Base-by-base conservation (phyloP, 2,113 vertebrate genomes). In the Calidris pugnax region DNA sequence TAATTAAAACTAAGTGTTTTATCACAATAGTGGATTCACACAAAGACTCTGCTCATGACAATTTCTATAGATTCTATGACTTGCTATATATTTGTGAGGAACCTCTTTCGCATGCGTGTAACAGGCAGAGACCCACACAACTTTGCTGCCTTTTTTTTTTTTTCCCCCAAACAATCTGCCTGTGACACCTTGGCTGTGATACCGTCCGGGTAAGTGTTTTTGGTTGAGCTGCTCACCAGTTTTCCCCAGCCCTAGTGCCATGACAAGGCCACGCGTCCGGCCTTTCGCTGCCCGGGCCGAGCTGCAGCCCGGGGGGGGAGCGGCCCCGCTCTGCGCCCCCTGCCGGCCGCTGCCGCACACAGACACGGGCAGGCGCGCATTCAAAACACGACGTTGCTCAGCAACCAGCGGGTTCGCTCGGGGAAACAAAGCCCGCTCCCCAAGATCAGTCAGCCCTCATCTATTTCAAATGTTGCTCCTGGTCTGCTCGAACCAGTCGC, bases 101-200 rank as follows among this genome's bases (percentile, higher is more conserved):
- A 35, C 2, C 8, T n/a, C 10, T 5, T 8, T 2, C 2, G 2
- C 1, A 3, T 2, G 32, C 1, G 0, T 15, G 0, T 2, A 28
- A 1, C 0, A 30, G 6, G 9, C n/a, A 47, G 43, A 15, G 1
- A 33, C 0, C 14, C 22, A 23, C 13, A 56, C 1, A 4, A 7
- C 13, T 27, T 32, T n/a, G 12, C 12, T 18, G 20, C 17, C 35
- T 37, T 33, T 57, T 33, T 22, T 59, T 20, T 33, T 14, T 55
- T 24, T 41, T 24, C 5, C 17, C 43, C 7, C 20, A 33, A 32
- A 26, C 17, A 2, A 6, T 2, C n/a, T 17, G 12, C 1, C 0
- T 3, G 33, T 28, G 32, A 23, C 35, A 27, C 6, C 6, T 6
- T 2, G 47, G 19, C 55, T 3, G 15, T 4, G 43, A 28, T 16